These are phyloP conservation scores for Percopsis omiscomaycus DNA, from an alignment of 2,797 vertebrate genomes.

Conservation along the genomic window DNA sequence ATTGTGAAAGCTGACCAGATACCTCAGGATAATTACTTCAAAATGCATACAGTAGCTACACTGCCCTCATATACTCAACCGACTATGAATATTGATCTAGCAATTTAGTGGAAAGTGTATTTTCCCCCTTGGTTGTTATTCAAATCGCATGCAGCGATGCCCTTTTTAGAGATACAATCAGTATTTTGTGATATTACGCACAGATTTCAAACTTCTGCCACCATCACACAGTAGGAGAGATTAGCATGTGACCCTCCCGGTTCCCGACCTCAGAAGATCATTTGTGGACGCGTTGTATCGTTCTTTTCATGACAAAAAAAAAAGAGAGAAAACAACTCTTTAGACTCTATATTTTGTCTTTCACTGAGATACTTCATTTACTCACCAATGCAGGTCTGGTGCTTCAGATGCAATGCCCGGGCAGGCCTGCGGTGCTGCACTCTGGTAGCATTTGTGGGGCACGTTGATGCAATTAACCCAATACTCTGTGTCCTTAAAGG, in stretches of 20 bases:
- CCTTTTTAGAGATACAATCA: constrained; percentile 9
- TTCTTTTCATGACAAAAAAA: neutral
- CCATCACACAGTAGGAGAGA: constrained; percentile 13
- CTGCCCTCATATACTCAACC: neutral
- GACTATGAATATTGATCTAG: neutral
- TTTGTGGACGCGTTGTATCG: constrained; percentile 28
- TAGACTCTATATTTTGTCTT: neutral
- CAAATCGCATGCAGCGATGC: constrained; percentile 9
- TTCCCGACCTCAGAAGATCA: constrained; percentile 26
- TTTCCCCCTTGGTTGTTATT: neutral
- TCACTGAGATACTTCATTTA: constrained; percentile 5
- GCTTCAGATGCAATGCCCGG: neutral
- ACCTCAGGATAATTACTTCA: no score
- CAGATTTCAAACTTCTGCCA: constrained; percentile 4
- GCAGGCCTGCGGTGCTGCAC: constrained; percentile 6
- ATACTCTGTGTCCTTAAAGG: constrained; percentile 27
- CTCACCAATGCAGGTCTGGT: neutral
- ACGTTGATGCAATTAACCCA: constrained; percentile 20
- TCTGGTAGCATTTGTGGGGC: constrained; percentile 9
- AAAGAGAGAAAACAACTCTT: neutral
- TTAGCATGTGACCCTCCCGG: constrained; percentile 15
- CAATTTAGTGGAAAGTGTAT: no score
- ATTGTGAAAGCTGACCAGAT: neutral
- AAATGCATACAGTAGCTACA: neutral
- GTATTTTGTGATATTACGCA: constrained; percentile 3